These are phyloP conservation scores for Anadara kagoshimensis DNA, from an alignment of 1,140 invertebrate genomes.

Conservation along the genomic window DNA sequence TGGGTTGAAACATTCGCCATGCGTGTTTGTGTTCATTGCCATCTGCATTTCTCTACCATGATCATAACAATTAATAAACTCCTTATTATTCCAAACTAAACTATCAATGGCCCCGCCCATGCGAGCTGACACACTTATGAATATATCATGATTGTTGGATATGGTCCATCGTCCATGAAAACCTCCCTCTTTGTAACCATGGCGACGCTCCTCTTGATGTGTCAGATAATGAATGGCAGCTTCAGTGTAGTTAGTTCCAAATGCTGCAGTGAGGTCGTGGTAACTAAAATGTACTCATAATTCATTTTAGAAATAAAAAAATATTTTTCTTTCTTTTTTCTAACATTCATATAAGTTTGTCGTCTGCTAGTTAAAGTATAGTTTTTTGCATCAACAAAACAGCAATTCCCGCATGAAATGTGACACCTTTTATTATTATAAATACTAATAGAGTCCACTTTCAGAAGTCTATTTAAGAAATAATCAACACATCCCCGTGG, in stretches of 20 bases:
- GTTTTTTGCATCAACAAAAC: not conserved
- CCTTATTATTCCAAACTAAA: constrained; percentile 48
- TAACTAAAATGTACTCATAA: constrained; percentile 32
- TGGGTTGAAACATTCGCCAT: constrained; percentile 51
- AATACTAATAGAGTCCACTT: too few relatives aligned
- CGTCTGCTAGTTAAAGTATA: not conserved
- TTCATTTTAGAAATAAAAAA: not conserved
- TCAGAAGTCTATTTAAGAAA: too few relatives aligned
- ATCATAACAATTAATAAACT: constrained; percentile 49
- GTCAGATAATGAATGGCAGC: constrained; percentile 42
- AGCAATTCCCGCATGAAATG: not conserved
- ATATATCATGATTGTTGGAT: constrained; percentile 21
- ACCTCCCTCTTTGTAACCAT: constrained; percentile 37
- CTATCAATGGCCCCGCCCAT: constrained; percentile 52
- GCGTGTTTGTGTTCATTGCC: constrained; percentile 39
- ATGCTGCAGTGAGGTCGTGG: constrained; percentile 37
- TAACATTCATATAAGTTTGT: not conserved
- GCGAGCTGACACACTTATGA: constrained; percentile 39
- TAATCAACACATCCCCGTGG: too few relatives aligned
- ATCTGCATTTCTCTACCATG: constrained; percentile 51
- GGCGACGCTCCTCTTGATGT: constrained; percentile 26
- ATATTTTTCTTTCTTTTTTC: not conserved
- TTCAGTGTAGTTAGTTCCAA: constrained; percentile 32
- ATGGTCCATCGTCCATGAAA: constrained; percentile 42
- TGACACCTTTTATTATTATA: not conserved